Conservation (phyloP, 2,797 vertebrate species). For the Sparidentex hasta region DNA sequence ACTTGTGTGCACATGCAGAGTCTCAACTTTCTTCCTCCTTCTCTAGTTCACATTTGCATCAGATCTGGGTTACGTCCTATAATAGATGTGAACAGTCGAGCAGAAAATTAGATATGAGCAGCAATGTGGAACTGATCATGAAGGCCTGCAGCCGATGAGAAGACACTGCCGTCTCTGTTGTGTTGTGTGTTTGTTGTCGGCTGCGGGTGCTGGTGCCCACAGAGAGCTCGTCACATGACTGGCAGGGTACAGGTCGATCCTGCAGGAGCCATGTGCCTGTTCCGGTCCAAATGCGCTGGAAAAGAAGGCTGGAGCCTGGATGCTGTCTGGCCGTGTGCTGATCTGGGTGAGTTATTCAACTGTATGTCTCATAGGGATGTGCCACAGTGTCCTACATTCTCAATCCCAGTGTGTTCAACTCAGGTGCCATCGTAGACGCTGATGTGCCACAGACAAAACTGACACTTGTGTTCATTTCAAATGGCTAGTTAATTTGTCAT, state of each 20-base stretch:
- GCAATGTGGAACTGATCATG: slow-evolving; percentile 39
- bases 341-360: slow-evolving; percentile 10
- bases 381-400: slow-evolving; percentile 18
- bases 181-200: slow-evolving; percentile 16
- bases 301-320: background rate
- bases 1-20: background rate
- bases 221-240: slow-evolving; percentile 20
- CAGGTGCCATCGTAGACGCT: background rate
- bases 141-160: slow-evolving; percentile 24
- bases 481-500: background rate
- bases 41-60: slow-evolving; percentile 8
- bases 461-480: no score
- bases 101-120: slow-evolving; percentile 42
- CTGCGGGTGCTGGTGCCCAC: slow-evolving; percentile 6
- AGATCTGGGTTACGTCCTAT: slow-evolving; percentile 13
- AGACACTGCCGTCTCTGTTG: slow-evolving; percentile 32
- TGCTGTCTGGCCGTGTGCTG: slow-evolving; percentile 13
- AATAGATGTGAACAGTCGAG: slow-evolving; percentile 30
- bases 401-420: slow-evolving; percentile 18
- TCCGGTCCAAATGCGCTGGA: background rate
- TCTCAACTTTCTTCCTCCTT: background rate
- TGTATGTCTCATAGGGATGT: background rate
- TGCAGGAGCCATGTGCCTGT: slow-evolving; percentile 1
- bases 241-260: slow-evolving; percentile 12
- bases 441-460: slow-evolving; percentile 2